Evolutionary conservation across 64 coral and sea anemone genomes (phyloP), one percentile per base, ranked within the genome.

Genomic region (Pocillopora verrucosa): DNA sequence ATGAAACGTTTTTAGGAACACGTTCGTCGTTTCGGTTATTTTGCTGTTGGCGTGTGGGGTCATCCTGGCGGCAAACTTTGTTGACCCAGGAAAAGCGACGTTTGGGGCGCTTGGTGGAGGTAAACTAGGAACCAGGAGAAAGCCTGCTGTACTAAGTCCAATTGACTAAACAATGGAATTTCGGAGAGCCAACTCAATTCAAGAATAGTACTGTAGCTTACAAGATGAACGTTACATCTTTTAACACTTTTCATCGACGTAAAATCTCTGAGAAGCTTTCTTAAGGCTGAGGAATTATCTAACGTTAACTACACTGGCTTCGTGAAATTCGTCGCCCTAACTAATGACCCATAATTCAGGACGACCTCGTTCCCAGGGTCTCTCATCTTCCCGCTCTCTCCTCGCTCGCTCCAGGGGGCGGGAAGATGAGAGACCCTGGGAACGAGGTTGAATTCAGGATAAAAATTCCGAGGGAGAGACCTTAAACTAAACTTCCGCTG

Each of bases 211-310:
- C 82, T 17, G 41, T 30, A 64, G 65, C 34, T 61, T 30, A 87
- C 22, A 91, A 36, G 80, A 91, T 91, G 89, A 84, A 76, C 65
- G 70, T 91, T 38, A 61, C 70, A 3, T 45, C 84, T 20, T 38
- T 56, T 91, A 56, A 84, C 72, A 7, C 89, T 79, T 38, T 37
- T 91, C 37, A 36, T 65, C 36, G 60, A 56, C 57, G 86, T 76
- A 51, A 56, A 77, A 51, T 77, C 75, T 77, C 37, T 10, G 15
- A 77, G 75, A 77, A 77, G 75, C 36, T 80, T 35, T 67, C 56
- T 91, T 57, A 58, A 83, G 60, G 89, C 85, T 34, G 65, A 86
- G 35, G 73, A 83, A 76, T 37, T 86, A 34, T 61, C 79, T 67
- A 80, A 80, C 36, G 36, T 74, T 34, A 36, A 73, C 57, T 37